These are phyloP conservation scores for Hydrochoerus hydrochaeris DNA, from an alignment of 2,113 vertebrate genomes.

Conservation along the genomic window DNA sequence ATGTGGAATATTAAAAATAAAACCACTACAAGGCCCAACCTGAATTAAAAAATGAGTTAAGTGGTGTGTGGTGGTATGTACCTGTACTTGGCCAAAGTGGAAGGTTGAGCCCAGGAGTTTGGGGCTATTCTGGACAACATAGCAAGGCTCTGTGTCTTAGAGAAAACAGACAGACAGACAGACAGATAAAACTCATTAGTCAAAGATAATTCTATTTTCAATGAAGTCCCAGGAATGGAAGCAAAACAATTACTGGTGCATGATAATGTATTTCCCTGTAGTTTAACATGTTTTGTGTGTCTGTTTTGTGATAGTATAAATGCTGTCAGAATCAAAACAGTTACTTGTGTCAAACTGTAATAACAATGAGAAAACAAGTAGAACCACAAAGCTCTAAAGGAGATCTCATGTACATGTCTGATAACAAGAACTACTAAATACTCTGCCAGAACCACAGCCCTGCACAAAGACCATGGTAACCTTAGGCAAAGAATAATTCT, in stretches of 20 bases:
- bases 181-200: background rate
- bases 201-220: conserved; percentile 6
- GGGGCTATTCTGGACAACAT: background rate
- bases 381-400: background rate
- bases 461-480: background rate
- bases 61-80: no score
- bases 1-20: background rate
- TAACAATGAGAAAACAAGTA: background rate
- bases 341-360: background rate
- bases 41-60: background rate
- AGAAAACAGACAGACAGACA: background rate
- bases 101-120: background rate
- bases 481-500: background rate
- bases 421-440: background rate
- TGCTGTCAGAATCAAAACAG: background rate
- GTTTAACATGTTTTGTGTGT: background rate
- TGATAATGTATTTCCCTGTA: background rate
- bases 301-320: background rate
- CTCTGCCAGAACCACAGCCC: background rate
- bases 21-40: background rate
- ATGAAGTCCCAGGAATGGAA: background rate
- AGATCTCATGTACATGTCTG: background rate
- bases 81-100: background rate
- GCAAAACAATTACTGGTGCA: background rate
- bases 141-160: background rate